These are phyloP conservation scores for Knipowitschia caucasica DNA, from an alignment of 2,797 vertebrate species.

Conservation along the genomic window DNA sequence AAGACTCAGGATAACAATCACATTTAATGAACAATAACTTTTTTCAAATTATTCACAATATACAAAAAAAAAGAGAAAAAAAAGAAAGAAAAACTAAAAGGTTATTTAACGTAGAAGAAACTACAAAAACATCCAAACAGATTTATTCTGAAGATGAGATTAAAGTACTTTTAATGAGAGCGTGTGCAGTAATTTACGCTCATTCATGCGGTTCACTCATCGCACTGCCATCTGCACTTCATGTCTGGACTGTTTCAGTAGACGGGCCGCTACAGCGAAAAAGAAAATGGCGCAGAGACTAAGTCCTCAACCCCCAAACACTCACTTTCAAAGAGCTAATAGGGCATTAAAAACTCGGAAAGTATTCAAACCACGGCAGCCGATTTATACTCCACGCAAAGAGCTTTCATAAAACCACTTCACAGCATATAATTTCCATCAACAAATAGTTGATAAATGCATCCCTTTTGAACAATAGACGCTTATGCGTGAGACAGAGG, in stretches of 20 bases:
- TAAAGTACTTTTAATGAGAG: background rate
- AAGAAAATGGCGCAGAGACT: slow-evolving; percentile 99
- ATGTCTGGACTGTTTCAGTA: slow-evolving; percentile 54
- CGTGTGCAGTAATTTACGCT: slow-evolving; percentile 3
- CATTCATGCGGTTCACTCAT: slow-evolving; percentile 33
- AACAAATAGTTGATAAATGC: slow-evolving; percentile 70
- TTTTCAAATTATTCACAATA: no score
- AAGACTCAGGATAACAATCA: no score
- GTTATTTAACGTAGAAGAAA: no score
- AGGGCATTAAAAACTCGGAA: slow-evolving; percentile 17
- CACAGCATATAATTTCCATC: slow-evolving; percentile 19
- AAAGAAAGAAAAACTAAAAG: no score
- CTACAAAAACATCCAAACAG: no score
- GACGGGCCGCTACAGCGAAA: slow-evolving; percentile 81
- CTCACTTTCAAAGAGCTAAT: slow-evolving; percentile 78
- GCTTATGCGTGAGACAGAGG: slow-evolving; percentile 93
- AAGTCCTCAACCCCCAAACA: slow-evolving; percentile 99
- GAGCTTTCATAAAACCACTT: slow-evolving; percentile 42
- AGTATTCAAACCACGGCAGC: slow-evolving; percentile 11
- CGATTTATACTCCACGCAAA: slow-evolving; percentile 72
- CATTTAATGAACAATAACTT: no score
- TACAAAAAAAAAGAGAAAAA: no score
- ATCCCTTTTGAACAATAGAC: slow-evolving; percentile 97
- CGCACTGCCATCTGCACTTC: slow-evolving; percentile 66
- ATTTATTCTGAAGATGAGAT: no score